Base-by-base conservation (phyloP, 30 jellyfish, hydroid and myxozoan genomes). In the Pseudorhiza aurosa region DNA sequence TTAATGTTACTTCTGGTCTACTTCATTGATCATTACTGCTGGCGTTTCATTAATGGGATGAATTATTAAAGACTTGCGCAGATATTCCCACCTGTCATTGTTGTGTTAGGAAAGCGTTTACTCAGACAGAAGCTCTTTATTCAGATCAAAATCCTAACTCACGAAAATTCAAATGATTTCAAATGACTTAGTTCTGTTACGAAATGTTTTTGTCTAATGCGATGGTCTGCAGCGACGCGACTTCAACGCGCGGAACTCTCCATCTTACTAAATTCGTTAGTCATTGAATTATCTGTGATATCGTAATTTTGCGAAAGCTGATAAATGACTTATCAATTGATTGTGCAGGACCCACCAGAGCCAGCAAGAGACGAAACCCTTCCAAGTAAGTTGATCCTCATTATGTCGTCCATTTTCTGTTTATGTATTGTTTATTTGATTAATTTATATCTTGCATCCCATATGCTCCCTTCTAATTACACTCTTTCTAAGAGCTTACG, bases 371-470 rank as follows among this genome's bases (percentile, higher is more conserved):
- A 77, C 28, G 98, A 91, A 35, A 71, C 78, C 22, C 62, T 91
- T 44, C 98, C 98, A 67, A 91, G 98, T 91, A 82, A 84, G 98
- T 83, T n/a, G n/a, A n/a, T n/a, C n/a, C n/a, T n/a, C n/a, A n/a
- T n/a, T n/a, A n/a, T n/a, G n/a, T n/a, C n/a, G n/a, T n/a, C n/a
- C n/a, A n/a, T n/a, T n/a, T n/a, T n/a, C n/a, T n/a, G n/a, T n/a
- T n/a, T n/a, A n/a, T n/a, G n/a, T n/a, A n/a, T n/a, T n/a, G n/a
- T n/a, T n/a, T n/a, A n/a, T n/a, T n/a, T n/a, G n/a, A n/a, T n/a
- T n/a, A n/a, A n/a, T n/a, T n/a, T n/a, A n/a, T n/a, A n/a, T n/a
- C n/a, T n/a, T n/a, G n/a, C n/a, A n/a, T n/a, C n/a, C n/a, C n/a
- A n/a, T n/a, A n/a, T n/a, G n/a, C n/a, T n/a, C n/a, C n/a, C n/a